A percentile compares a stretch with the other conserved stretches of the same genome.
Conservation (phyloP, 2,888 invertebrate genomes). For the Brassicogethes aeneus region DNA sequence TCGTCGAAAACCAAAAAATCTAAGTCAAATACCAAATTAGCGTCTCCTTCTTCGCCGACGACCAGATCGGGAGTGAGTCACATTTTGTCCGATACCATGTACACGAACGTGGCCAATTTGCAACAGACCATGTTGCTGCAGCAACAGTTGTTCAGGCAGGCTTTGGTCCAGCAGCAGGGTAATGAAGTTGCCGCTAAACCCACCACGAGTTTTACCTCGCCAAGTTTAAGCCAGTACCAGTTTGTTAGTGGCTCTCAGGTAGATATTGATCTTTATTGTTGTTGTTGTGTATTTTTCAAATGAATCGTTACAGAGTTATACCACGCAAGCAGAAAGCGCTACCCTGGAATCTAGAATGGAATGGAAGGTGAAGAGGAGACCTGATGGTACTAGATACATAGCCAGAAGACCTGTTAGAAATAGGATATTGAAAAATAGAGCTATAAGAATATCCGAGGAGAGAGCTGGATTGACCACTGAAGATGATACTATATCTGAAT, state of each 20-base stretch:
- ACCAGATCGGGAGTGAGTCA: slow-evolving; percentile 21
- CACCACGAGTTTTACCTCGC: slow-evolving; percentile 44
- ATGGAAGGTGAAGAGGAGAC: slow-evolving; percentile 69
- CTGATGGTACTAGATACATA: slow-evolving; percentile 70
- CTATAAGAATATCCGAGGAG: slow-evolving; percentile 56
- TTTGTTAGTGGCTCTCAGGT: slow-evolving; percentile 42
- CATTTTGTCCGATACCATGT: slow-evolving; percentile 53
- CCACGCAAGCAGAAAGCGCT: slow-evolving; percentile 17
- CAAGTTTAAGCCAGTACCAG: slow-evolving; percentile 50
- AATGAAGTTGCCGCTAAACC: slow-evolving; percentile 25
- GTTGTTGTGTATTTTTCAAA: too few relatives aligned
- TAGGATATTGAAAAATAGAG: slow-evolving; percentile 57
- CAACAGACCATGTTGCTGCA: slow-evolving; percentile 61
- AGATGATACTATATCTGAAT: slow-evolving; percentile 68
- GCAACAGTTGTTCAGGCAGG: slow-evolving; percentile 53
- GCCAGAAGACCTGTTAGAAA: slow-evolving; percentile 61
- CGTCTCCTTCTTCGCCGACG: slow-evolving; percentile 29
- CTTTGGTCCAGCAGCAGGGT: slow-evolving; percentile 35
- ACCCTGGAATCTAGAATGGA: slow-evolving; percentile 46
- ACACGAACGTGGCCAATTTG: slow-evolving; percentile 59
- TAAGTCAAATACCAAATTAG: slow-evolving; percentile 27
- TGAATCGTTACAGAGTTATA: too few relatives aligned
- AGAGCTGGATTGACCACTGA: slow-evolving; percentile 58
- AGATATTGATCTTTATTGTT: too few relatives aligned
- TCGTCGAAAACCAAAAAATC: slow-evolving; percentile 27